Evolutionary conservation across 2,113 vertebrate species (phyloP).

Genomic region (Muntiacus reevesi): DNA sequence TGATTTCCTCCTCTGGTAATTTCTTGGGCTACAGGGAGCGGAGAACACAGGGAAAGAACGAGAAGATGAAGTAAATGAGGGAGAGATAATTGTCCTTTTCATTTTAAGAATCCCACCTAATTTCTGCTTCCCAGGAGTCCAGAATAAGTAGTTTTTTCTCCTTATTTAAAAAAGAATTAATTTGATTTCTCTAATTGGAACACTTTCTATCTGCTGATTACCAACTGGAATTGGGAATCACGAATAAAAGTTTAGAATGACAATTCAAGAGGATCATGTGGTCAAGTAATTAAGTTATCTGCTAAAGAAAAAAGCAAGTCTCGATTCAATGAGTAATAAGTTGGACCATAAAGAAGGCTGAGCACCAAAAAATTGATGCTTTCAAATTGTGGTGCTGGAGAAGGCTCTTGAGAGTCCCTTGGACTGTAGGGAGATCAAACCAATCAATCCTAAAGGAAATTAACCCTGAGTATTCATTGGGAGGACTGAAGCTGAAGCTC

Average conservation of each 20-base stretch:
- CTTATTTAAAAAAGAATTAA: conserved; percentile 75
- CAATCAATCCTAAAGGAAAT: neutral
- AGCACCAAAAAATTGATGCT: neutral
- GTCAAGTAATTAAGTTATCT: conserved; percentile 48
- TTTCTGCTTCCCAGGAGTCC: conserved; percentile 61
- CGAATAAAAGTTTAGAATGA: conserved; percentile 49
- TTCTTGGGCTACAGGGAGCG: neutral
- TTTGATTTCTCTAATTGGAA: conserved; percentile 71
- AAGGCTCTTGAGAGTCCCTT: neutral
- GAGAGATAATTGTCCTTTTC: conserved; percentile 58
- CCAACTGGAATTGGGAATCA: conserved; percentile 15
- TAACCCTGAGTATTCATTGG: neutral
- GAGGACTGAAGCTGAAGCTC: neutral
- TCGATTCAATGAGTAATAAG: no score
- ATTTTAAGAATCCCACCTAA: conserved; percentile 70
- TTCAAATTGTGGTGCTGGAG: neutral
- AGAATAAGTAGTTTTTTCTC: conserved; percentile 57
- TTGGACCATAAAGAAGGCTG: neutral
- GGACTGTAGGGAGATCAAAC: neutral
- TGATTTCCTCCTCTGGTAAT: neutral
- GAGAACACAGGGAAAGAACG: neutral
- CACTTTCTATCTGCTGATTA: conserved; percentile 52
- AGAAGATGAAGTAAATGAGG: conserved; percentile 16
- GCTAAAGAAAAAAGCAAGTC: neutral
- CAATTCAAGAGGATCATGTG: neutral